These are phyloP conservation scores for Melipona beecheii DNA, from an alignment of 2,888 invertebrate species.

Conservation along the genomic window DNA sequence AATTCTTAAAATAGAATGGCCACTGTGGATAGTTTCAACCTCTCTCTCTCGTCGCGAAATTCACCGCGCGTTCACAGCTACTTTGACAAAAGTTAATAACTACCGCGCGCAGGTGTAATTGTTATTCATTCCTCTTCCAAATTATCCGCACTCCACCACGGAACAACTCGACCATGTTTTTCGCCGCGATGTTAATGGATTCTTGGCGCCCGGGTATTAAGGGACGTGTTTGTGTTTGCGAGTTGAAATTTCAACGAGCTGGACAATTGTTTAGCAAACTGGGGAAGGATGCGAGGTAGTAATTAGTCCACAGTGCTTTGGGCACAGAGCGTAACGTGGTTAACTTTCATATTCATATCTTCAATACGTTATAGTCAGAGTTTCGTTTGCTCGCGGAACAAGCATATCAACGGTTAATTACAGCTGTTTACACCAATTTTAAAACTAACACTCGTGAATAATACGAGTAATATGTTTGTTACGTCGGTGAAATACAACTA, in stretches of 20 bases:
- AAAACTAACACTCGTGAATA: too few species aligned
- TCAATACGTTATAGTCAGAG: too few species aligned
- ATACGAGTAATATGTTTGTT: too few species aligned
- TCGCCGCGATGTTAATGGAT: not conserved
- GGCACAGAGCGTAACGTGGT: not conserved
- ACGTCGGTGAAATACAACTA: too few species aligned
- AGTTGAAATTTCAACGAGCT: not conserved
- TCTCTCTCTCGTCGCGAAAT: slow-evolving; percentile 12
- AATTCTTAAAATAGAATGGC: too few species aligned
- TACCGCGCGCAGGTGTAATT: not conserved
- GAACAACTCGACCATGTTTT: not conserved
- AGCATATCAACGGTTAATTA: too few species aligned
- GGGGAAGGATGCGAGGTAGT: not conserved
- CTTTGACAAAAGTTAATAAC: slow-evolving; percentile 31
- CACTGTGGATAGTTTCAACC: slow-evolving; percentile 4
- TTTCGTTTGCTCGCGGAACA: too few species aligned
- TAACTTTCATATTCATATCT: too few species aligned
- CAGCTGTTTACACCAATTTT: too few species aligned
- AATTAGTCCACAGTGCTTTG: not conserved
- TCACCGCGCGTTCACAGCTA: not conserved
- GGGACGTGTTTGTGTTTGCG: not conserved
- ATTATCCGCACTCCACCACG: not conserved
- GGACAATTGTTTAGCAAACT: not conserved
- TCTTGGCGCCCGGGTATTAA: not conserved
- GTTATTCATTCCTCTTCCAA: not conserved